Conservation (phyloP, 1,140 invertebrate genomes). For the Homalodisca vitripennis region DNA sequence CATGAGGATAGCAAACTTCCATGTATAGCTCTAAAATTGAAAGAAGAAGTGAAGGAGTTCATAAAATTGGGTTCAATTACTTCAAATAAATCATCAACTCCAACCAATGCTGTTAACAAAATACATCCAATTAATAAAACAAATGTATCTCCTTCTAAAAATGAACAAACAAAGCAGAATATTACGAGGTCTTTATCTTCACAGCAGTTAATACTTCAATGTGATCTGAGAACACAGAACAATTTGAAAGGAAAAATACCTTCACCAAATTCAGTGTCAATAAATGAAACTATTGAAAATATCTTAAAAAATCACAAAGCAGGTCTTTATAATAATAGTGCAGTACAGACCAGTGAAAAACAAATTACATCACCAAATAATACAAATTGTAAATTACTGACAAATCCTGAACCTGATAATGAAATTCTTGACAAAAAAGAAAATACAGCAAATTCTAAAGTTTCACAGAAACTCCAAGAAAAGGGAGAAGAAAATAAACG, state of each 20-base stretch:
- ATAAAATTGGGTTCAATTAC: not conserved
- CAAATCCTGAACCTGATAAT: not conserved
- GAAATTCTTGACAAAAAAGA: no score
- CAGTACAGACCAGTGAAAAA: no score
- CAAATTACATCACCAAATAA: not conserved
- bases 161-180: no score
- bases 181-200: no score
- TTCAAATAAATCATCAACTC: not conserved
- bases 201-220: not conserved
- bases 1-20: not conserved
- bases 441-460: no score
- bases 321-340: no score
- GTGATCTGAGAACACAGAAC: not conserved
- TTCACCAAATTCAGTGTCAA: not conserved
- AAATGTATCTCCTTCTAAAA: no score
- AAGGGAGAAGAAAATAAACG: no score
- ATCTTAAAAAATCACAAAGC: not conserved
- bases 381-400: not conserved
- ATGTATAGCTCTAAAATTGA: not conserved
- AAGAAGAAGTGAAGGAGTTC: not conserved
- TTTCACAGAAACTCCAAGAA: no score
- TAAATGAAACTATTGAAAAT: constrained; percentile 10
- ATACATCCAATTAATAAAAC: no score
- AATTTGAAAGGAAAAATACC: not conserved
- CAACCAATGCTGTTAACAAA: not conserved